Percentiles rank a stretch among this genome's conserved stretches.
Conservation (phyloP, 2,888 invertebrate species). For the Colletes collaris region DNA sequence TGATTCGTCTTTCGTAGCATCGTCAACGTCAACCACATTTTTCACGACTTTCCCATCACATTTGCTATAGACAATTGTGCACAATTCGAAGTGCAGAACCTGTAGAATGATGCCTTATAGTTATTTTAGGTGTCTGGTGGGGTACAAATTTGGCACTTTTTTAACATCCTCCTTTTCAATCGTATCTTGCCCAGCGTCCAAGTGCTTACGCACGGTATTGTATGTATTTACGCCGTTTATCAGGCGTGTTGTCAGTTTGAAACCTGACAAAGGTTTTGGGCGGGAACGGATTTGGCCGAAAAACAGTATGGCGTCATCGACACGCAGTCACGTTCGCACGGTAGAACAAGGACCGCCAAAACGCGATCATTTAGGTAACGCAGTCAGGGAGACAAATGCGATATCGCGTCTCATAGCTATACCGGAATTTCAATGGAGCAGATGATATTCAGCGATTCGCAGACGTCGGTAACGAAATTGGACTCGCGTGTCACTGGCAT, state of each 20-base stretch:
- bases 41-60: too few relatives aligned
- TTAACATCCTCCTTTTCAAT: too few relatives aligned
- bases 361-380: constrained; percentile 74
- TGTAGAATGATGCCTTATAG: too few relatives aligned
- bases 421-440: constrained; percentile 76
- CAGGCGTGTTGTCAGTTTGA: constrained; percentile 32
- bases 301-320: constrained; percentile 34
- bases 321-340: constrained; percentile 46
- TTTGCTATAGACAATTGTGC: too few relatives aligned
- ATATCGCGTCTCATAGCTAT: constrained; percentile 72
- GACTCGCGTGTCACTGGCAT: constrained; percentile 70
- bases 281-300: constrained; percentile 16
- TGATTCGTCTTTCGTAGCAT: too few relatives aligned
- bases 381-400: constrained; percentile 75
- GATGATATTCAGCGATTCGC: constrained; percentile 77
- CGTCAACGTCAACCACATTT: too few relatives aligned
- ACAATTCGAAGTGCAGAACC: too few relatives aligned
- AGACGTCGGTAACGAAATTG: constrained; percentile 75
- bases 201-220: too few relatives aligned
- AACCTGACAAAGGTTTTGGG: neutral
- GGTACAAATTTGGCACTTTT: too few relatives aligned
- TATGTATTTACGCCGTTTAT: constrained; percentile 1
- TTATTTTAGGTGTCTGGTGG: too few relatives aligned
- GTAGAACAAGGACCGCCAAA: constrained; percentile 59
- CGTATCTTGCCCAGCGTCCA: too few relatives aligned